Conservation (phyloP, 1,140 invertebrate genomes). For the Drosophila repletoides region DNA sequence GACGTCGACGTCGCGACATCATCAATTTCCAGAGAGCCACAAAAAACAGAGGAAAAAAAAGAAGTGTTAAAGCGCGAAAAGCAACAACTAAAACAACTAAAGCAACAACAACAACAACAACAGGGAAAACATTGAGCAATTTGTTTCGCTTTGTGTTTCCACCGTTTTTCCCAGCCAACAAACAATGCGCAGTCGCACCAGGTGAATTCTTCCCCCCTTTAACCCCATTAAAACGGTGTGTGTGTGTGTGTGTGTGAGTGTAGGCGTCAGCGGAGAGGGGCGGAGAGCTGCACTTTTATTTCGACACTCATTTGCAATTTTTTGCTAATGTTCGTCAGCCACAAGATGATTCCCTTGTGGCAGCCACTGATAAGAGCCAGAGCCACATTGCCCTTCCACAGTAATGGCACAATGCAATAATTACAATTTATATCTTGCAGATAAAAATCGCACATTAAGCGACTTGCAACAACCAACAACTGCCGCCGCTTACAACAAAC, state of each 20-base stretch:
- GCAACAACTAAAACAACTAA: slow-evolving; percentile 29
- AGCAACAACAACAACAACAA: slow-evolving; percentile 8
- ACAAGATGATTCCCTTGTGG: slow-evolving; percentile 44
- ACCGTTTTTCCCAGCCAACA: slow-evolving; percentile 26
- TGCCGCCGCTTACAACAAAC: too few species aligned
- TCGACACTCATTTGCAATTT: slow-evolving; percentile 77
- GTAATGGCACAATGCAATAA: slow-evolving; percentile 65
- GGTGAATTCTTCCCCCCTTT: slow-evolving; percentile 38
- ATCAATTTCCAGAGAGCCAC: slow-evolving; percentile 62
- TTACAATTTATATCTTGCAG: slow-evolving; percentile 77
- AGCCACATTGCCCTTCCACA: slow-evolving; percentile 10
- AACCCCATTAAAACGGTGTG: neutral
- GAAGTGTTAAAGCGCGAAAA: slow-evolving; percentile 75
- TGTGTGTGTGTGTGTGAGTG: neutral
- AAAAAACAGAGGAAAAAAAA: slow-evolving; percentile 7
- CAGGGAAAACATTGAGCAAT: slow-evolving; percentile 58
- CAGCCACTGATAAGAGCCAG: slow-evolving; percentile 47
- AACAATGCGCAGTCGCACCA: slow-evolving; percentile 62
- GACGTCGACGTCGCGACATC: slow-evolving; percentile 37
- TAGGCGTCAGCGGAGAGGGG: neutral
- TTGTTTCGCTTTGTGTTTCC: slow-evolving; percentile 72
- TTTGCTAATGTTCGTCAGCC: slow-evolving; percentile 60
- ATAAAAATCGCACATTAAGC: slow-evolving; percentile 76
- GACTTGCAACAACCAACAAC: slow-evolving; percentile 38
- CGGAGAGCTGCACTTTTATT: slow-evolving; percentile 42